phyloP scores from a whole-genome alignment of 2,888 invertebrate species.

The Andrena dorsata region DNA sequence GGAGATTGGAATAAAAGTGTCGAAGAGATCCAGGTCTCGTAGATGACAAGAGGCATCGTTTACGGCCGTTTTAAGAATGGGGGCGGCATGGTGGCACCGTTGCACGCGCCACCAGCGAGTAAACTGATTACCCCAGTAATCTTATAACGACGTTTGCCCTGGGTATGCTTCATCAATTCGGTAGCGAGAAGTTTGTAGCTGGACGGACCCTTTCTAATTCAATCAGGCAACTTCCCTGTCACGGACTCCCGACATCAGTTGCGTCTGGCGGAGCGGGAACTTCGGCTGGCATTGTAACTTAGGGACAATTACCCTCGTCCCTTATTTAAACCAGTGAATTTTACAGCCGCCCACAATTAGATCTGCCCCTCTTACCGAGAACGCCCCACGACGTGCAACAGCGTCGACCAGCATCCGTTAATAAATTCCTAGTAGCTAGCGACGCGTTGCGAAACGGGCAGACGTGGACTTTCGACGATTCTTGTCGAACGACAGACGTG shows the following conservation, averaged over 20 bases:
- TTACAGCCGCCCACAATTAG: slow-evolving; percentile 23
- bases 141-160: slow-evolving; percentile 74
- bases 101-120: slow-evolving; percentile 30
- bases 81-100: background rate
- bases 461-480: slow-evolving; percentile 24
- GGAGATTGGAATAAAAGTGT: background rate
- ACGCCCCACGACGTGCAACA: too few relatives aligned
- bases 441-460: background rate
- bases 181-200: slow-evolving; percentile 73
- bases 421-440: background rate
- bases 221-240: slow-evolving; percentile 75
- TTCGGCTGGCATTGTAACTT: slow-evolving; percentile 46
- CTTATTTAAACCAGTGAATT: slow-evolving; percentile 40
- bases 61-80: background rate
- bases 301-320: slow-evolving; percentile 34
- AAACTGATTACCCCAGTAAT: slow-evolving; percentile 73
- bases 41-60: background rate
- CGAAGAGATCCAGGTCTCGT: background rate
- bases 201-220: slow-evolving; percentile 76
- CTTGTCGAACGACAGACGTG: slow-evolving; percentile 28
- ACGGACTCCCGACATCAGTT: slow-evolving; percentile 52
- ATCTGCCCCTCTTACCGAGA: slow-evolving; percentile 1
- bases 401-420: background rate
- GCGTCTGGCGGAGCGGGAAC: slow-evolving; percentile 50
- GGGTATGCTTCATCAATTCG: slow-evolving; percentile 73